Evolutionary conservation across 64 coral and sea anemone genomes (phyloP).

Genomic region (Montipora foliosa): DNA sequence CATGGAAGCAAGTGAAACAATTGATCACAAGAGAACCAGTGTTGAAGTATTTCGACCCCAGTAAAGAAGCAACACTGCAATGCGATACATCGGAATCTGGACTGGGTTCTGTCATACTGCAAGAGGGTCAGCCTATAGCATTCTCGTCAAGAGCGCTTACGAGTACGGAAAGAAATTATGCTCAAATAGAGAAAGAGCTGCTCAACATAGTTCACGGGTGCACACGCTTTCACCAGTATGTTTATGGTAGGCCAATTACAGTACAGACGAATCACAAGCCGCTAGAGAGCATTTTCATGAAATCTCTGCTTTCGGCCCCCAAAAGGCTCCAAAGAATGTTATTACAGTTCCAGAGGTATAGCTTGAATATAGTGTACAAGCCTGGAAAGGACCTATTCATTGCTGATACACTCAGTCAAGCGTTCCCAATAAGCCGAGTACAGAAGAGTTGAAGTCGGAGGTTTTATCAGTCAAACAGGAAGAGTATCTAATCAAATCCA

Average conservation of each 20-base stretch:
- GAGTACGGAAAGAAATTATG: too few species aligned
- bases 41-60: too few species aligned
- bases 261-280: not conserved
- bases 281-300: not conserved
- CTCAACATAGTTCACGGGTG: too few species aligned
- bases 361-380: not conserved
- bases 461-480: not conserved
- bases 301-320: not conserved
- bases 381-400: not conserved
- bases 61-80: too few species aligned
- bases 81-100: too few species aligned
- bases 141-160: too few species aligned
- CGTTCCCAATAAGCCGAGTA: not conserved
- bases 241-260: not conserved
- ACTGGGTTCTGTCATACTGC: too few species aligned
- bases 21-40: too few species aligned
- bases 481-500: slow-evolving; percentile 19
- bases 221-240: not conserved
- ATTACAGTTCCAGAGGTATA: not conserved
- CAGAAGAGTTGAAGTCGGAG: not conserved
- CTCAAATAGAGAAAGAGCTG: too few species aligned
- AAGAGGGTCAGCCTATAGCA: too few species aligned
- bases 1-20: too few species aligned
- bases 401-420: slow-evolving; percentile 58
- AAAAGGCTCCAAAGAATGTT: not conserved